Conservation (phyloP, 92 coral and sea anemone genomes). For the Phenganax subtilis region DNA sequence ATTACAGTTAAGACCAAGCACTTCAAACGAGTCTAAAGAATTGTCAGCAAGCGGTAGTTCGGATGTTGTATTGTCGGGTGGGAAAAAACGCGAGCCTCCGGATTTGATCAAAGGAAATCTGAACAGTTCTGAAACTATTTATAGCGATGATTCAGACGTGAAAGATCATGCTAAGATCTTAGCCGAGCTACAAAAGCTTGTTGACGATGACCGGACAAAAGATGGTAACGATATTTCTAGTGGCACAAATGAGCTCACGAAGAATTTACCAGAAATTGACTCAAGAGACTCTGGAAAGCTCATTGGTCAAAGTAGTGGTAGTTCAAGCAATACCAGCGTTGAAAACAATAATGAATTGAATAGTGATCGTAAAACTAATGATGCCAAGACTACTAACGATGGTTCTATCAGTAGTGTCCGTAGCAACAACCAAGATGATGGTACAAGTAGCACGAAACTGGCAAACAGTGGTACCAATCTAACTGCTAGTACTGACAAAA, state of each 20-base stretch:
- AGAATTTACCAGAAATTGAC: background rate
- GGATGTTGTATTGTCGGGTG: slow-evolving; percentile 7
- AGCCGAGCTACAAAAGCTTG: slow-evolving; percentile 36
- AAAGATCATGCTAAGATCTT: slow-evolving; percentile 25
- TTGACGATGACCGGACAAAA: slow-evolving; percentile 10
- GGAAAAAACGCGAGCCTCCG: background rate
- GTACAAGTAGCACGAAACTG: background rate
- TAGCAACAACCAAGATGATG: background rate
- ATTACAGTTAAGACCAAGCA: background rate
- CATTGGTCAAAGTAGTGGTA: background rate
- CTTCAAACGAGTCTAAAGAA: background rate
- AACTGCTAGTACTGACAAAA: no score
- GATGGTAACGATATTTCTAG: background rate
- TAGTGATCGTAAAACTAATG: background rate
- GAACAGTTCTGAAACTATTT: slow-evolving; percentile 9
- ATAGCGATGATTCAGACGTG: slow-evolving; percentile 12
- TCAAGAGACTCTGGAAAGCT: background rate
- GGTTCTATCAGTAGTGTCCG: background rate
- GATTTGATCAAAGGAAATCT: slow-evolving; percentile 14
- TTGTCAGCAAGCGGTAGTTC: slow-evolving; percentile 28
- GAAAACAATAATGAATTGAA: background rate
- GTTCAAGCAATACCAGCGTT: background rate
- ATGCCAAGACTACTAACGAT: background rate
- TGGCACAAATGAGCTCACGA: background rate
- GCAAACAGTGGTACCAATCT: background rate